Percentiles rank a stretch among this genome's conserved stretches.
phyloP scores from a whole-genome alignment of 2,888 invertebrate genomes.

The Dynastes tityus region DNA sequence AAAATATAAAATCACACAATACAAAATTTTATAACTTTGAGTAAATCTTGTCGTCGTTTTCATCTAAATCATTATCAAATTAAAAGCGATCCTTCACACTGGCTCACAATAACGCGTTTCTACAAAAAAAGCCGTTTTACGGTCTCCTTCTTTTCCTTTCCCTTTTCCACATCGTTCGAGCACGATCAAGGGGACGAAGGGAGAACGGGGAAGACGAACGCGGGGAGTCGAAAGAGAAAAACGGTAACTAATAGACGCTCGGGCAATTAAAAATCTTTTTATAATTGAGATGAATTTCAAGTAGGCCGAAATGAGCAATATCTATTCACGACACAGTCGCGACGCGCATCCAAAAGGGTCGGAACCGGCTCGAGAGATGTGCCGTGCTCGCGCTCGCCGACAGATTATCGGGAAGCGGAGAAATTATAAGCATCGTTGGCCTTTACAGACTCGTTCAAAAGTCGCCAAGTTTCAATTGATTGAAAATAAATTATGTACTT shows the following conservation, averaged over 20 bases:
- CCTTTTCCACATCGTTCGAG: no score
- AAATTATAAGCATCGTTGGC: slow-evolving; percentile 19
- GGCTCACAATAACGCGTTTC: no score
- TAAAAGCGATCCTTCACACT: no score
- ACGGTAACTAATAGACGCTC: slow-evolving; percentile 61
- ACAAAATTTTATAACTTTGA: no score
- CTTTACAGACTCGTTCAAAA: slow-evolving; percentile 17
- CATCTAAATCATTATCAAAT: no score
- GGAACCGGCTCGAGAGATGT: slow-evolving; percentile 30
- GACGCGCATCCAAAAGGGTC: slow-evolving; percentile 65
- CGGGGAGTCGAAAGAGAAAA: slow-evolving; percentile 48
- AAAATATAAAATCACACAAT: no score
- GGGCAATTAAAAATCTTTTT: slow-evolving; percentile 70
- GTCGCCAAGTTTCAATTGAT: background rate
- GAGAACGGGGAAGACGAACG: no score
- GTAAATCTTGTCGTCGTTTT: no score
- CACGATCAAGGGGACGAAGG: no score
- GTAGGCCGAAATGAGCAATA: slow-evolving; percentile 68
- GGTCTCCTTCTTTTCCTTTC: no score
- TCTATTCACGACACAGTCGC: slow-evolving; percentile 66
- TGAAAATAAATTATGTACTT: no score
- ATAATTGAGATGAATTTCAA: slow-evolving; percentile 69
- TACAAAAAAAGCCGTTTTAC: no score
- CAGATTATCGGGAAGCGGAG: slow-evolving; percentile 22
- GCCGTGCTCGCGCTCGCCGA: slow-evolving; percentile 22